These are phyloP conservation scores for Myrmophylax atrothorax DNA, from an alignment of 2,113 vertebrate species.

Conservation along the genomic window DNA sequence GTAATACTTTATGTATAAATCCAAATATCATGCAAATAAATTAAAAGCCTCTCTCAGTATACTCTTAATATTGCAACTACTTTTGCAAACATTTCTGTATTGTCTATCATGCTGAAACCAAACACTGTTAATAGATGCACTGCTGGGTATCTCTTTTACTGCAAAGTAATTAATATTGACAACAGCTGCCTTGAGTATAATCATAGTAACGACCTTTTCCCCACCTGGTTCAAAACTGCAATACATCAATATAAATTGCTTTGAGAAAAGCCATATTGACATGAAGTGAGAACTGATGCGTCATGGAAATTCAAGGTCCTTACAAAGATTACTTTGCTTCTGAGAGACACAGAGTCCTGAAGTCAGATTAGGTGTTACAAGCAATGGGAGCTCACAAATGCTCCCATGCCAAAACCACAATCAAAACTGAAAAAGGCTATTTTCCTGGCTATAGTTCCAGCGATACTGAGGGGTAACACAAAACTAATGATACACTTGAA, in stretches of 20 bases:
- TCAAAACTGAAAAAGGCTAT: not conserved
- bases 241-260: not conserved
- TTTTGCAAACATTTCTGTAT: not conserved
- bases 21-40: not conserved
- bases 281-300: not conserved
- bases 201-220: not conserved
- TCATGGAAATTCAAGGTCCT: not conserved
- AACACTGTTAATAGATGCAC: not conserved
- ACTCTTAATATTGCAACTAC: not conserved
- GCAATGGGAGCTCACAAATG: not conserved
- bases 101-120: not conserved
- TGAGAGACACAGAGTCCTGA: not conserved
- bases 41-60: not conserved
- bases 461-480: not conserved
- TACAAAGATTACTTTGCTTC: not conserved
- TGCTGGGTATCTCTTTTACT: not conserved
- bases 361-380: not conserved
- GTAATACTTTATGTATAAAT: not conserved
- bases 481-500: not conserved
- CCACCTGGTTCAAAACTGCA: not conserved
- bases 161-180: not conserved
- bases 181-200: not conserved
- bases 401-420: not conserved
- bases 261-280: not conserved
- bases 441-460: not conserved